A percentile compares a stretch with the other conserved stretches of the same genome.
Evolutionary conservation across 2,888 invertebrate species (phyloP).

Genomic region (Branchellion lobata): DNA sequence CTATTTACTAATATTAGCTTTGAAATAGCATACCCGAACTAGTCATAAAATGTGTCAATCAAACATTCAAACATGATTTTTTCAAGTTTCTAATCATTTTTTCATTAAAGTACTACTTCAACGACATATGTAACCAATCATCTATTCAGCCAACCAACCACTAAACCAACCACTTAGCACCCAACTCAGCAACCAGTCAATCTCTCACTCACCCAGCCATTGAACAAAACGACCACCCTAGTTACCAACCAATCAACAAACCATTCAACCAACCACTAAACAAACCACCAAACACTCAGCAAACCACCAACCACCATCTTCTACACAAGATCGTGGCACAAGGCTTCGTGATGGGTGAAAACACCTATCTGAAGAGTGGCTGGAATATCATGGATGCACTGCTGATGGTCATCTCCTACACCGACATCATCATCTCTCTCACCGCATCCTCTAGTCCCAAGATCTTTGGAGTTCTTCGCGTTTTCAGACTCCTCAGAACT

Average conservation of each 20-base stretch:
- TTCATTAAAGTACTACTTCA: neutral
- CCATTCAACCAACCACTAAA: too few species aligned
- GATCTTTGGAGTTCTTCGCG: slow-evolving; percentile 96
- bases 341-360: slow-evolving; percentile 89
- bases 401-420: slow-evolving; percentile 92
- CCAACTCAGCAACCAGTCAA: too few species aligned
- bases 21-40: neutral
- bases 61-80: neutral
- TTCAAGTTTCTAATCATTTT: neutral
- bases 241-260: too few species aligned
- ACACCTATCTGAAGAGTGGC: slow-evolving; percentile 95
- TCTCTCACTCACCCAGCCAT: too few species aligned
- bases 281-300: neutral
- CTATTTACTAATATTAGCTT: neutral
- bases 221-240: too few species aligned
- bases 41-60: too few species aligned
- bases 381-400: slow-evolving; percentile 99
- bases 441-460: slow-evolving; percentile 85
- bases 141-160: too few species aligned
- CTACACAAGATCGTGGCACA: slow-evolving; percentile 81
- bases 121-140: too few species aligned
- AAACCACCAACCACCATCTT: neutral
- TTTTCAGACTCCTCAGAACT: slow-evolving; percentile 91
- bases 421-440: slow-evolving; percentile 91
- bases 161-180: too few species aligned